These are phyloP conservation scores for Tiliqua scincoides DNA, from an alignment of 2,113 vertebrate species.

Conservation along the genomic window DNA sequence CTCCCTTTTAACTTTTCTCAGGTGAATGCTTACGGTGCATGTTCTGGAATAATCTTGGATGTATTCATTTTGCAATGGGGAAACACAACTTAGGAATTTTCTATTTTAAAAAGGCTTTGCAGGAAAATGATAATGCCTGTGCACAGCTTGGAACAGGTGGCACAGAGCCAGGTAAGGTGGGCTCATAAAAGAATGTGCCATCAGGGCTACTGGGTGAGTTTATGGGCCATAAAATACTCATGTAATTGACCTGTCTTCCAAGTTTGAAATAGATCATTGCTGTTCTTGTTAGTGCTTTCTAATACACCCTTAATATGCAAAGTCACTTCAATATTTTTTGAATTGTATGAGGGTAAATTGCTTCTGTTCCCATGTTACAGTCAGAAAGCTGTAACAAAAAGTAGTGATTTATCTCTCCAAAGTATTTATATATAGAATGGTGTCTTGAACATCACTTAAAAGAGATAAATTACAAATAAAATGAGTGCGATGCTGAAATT, in stretches of 20 bases:
- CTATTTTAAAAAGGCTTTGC: constrained; percentile 98
- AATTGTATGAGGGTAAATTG: too few species aligned
- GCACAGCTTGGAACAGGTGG: constrained; percentile 85
- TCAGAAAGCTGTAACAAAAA: background rate
- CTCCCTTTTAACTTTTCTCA: constrained; percentile 62
- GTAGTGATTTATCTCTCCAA: background rate
- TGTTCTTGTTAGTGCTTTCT: too few species aligned
- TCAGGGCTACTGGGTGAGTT: background rate
- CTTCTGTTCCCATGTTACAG: too few species aligned
- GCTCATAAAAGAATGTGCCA: background rate
- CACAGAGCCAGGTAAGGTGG: constrained; percentile 83
- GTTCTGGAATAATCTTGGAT: constrained; percentile 99
- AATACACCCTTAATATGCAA: too few species aligned
- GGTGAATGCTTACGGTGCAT: constrained; percentile 97
- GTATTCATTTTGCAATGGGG: constrained; percentile 99
- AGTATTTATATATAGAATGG: background rate
- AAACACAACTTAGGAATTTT: constrained; percentile 98
- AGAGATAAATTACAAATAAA: background rate
- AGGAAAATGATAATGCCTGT: constrained; percentile 95
- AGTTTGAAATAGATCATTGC: background rate
- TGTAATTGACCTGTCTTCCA: background rate
- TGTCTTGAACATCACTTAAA: background rate
- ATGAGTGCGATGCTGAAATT: background rate
- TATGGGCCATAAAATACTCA: background rate
- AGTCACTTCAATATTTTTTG: too few species aligned